phyloP scores from a whole-genome alignment of 2,888 invertebrate genomes.

The Andrena minutula region DNA sequence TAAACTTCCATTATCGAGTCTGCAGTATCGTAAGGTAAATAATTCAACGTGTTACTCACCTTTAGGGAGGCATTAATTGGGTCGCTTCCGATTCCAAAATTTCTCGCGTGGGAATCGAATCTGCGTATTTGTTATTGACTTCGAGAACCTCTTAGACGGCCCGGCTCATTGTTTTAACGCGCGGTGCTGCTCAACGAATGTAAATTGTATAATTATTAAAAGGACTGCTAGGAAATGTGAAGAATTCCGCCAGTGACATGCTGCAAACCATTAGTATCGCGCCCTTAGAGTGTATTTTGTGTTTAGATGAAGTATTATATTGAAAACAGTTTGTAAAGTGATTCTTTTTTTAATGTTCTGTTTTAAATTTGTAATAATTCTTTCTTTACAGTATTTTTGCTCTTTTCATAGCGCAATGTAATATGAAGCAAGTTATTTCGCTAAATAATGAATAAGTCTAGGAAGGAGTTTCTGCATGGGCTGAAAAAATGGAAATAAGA shows the following conservation, averaged over 20 bases:
- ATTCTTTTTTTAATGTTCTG: constrained; percentile 29
- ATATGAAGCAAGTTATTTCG: constrained; percentile 32
- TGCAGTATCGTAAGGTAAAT: constrained; percentile 10
- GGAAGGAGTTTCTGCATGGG: constrained; percentile 13
- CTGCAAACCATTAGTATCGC: constrained; percentile 26
- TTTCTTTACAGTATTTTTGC: constrained; percentile 60
- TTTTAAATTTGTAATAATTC: constrained; percentile 37
- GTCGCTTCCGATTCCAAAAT: background rate
- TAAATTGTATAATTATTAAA: constrained; percentile 4
- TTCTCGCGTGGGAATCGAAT: background rate
- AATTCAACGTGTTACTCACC: background rate
- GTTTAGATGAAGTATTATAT: constrained; percentile 52
- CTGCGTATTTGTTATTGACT: constrained; percentile 15
- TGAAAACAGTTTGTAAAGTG: constrained; percentile 32
- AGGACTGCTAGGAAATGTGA: constrained; percentile 8
- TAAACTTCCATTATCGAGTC: background rate
- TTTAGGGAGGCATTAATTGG: constrained; percentile 14
- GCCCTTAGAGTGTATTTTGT: constrained; percentile 37
- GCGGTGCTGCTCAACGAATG: constrained; percentile 9
- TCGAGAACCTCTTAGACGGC: background rate
- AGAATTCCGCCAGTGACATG: background rate
- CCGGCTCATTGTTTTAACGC: constrained; percentile 18
- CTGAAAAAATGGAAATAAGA: constrained; percentile 34
- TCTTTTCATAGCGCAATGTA: constrained; percentile 45
- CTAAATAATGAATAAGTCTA: constrained; percentile 31